Conservation (phyloP, 2,888 invertebrate species). For the Bhutanitis thaidina region DNA sequence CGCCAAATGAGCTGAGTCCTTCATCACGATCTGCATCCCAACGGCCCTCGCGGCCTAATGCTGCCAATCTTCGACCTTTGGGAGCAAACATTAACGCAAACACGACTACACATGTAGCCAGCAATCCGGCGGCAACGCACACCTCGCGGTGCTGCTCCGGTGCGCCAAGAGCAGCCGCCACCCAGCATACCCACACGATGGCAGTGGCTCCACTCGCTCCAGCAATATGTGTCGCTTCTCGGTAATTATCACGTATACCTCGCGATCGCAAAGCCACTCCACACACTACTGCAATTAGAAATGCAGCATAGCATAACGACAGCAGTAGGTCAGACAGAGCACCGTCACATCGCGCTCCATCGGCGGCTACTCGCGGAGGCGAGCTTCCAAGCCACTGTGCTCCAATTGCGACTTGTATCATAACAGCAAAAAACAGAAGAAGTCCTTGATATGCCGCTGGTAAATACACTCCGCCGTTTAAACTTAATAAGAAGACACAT, state of each 20-base stretch:
- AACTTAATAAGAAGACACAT: constrained; percentile 94
- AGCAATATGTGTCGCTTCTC: constrained; percentile 95
- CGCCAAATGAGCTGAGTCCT: constrained; percentile 88
- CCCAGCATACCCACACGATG: constrained; percentile 92
- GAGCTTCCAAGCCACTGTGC: constrained; percentile 91
- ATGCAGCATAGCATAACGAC: constrained; percentile 90
- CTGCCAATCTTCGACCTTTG: constrained; percentile 94
- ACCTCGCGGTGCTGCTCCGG: constrained; percentile 91
- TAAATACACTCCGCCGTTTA: constrained; percentile 94
- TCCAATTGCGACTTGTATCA: constrained; percentile 92
- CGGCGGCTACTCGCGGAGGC: constrained; percentile 78
- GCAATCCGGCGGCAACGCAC: constrained; percentile 93
- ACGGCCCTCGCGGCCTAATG: constrained; percentile 93
- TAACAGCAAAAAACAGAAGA: constrained; percentile 92
- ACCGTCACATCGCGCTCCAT: constrained; percentile 80
- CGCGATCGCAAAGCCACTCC: constrained; percentile 91
- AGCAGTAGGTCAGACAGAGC: constrained; percentile 86
- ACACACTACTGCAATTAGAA: constrained; percentile 90
- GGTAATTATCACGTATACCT: constrained; percentile 94
- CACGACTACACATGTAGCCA: constrained; percentile 90
- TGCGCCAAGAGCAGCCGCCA: constrained; percentile 88
- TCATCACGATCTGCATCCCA: constrained; percentile 91
- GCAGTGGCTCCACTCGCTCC: constrained; percentile 92
- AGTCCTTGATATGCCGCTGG: constrained; percentile 95
- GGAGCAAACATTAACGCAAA: constrained; percentile 97